phyloP scores from a whole-genome alignment of 2,797 vertebrate genomes.

The Sandelia bainsii region DNA sequence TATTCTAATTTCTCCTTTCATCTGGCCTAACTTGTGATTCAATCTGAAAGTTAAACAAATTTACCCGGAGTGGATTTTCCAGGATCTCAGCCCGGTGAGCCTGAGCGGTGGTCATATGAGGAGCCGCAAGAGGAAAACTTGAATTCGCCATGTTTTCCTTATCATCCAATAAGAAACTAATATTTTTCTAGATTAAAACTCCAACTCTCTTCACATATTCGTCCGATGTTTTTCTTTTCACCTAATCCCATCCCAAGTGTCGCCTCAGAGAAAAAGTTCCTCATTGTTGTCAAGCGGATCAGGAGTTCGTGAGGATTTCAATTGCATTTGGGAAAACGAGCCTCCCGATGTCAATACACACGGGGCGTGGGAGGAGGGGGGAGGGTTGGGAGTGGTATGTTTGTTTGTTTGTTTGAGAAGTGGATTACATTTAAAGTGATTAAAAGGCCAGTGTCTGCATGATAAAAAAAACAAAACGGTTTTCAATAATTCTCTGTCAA shows the following conservation, averaged over 20 bases:
- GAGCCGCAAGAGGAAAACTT: slow-evolving; percentile 18
- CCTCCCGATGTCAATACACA: not conserved
- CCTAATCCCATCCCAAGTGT: slow-evolving; percentile 41
- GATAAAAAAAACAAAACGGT: not conserved
- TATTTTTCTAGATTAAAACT: not conserved
- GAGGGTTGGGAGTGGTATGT: not conserved
- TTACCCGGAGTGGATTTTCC: slow-evolving; percentile 76
- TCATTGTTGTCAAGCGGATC: slow-evolving; percentile 18
- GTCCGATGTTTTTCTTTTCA: slow-evolving; percentile 1
- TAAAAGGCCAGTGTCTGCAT: too few relatives aligned
- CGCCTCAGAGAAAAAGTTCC: slow-evolving; percentile 35
- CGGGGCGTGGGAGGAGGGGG: too few relatives aligned
- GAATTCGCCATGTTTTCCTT: slow-evolving; percentile 70
- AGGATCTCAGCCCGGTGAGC: slow-evolving; percentile 57
- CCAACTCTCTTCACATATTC: slow-evolving; percentile 41
- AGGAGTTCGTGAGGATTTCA: slow-evolving; percentile 46
- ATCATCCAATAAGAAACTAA: not conserved
- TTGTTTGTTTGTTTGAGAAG: not conserved
- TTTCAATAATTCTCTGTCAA: not conserved
- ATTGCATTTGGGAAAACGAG: not conserved
- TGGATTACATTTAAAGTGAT: not conserved
- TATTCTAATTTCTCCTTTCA: not conserved
- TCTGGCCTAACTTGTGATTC: too few relatives aligned
- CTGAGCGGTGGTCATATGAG: slow-evolving; percentile 11
- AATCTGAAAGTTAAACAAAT: slow-evolving; percentile 14